Base-by-base conservation (phyloP, 2,888 invertebrate species). In the Biston betularia region DNA sequence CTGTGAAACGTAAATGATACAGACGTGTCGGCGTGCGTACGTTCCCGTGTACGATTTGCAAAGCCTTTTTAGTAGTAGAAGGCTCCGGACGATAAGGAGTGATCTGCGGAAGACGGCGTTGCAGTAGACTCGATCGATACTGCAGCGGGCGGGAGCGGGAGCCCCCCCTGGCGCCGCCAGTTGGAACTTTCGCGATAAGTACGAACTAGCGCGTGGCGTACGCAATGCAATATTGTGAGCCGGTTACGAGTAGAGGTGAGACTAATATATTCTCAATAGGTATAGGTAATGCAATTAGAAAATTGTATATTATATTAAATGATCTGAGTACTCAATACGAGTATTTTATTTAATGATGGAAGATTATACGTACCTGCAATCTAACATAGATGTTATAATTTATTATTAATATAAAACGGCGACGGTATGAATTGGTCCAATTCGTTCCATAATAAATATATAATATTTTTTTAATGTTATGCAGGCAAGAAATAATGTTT, bases 191-290 rank as follows among this genome's bases (percentile, higher is more conserved):
- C 87, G 89, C 90, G 92, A 92, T 92, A 93, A 93, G 92, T 93
- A 91, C 89, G 86, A 92, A 92, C 92, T 92, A 93, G 89, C 93
- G 93, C 92, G 93, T 92, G 88, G 87, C 85, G 90, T 92, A 93
- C 93, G 93, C 93, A 93, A 91, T 87, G 91, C 93, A 93, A 93
- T 93, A 93, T 92, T 92, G 93, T 93, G 92, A 92, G 90, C 90
- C 87, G 88, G 90, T 90, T 92, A 89, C 89, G 90, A 92, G 91
- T 86, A 24, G 24, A 24, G 24, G 1, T 24, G 24, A 2, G 1
- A 24, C 24, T 24, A 24, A 24, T 24, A 24, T 24, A 24, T 24
- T 24, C 3, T 1, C 24, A 24, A 24, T 24, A 24, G 24, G 24
- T 24, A 24, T 24, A 24, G 1, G 24, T 24, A 24, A 24, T 24